These are phyloP conservation scores for Orestias chungarensis DNA, from an alignment of 2,797 vertebrate species.

Conservation along the genomic window DNA sequence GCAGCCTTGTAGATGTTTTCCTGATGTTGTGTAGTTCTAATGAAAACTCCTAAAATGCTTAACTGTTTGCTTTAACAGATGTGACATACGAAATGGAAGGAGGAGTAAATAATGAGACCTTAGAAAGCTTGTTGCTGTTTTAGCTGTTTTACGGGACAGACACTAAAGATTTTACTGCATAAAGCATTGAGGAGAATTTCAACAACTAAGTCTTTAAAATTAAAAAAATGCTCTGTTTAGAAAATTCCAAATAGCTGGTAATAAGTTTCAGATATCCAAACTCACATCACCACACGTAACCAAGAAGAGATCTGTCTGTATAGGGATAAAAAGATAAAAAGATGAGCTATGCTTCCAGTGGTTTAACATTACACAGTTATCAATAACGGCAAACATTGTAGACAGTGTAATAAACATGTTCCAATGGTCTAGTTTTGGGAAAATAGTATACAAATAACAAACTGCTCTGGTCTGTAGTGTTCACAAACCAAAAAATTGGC, in stretches of 20 bases:
- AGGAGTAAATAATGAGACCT: not conserved
- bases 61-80: not conserved
- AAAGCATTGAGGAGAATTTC: not conserved
- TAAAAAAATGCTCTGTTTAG: not conserved
- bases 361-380: constrained; percentile 14
- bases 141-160: not conserved
- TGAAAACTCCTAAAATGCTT: not conserved
- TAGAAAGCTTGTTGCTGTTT: not conserved
- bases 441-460: not conserved
- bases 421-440: not conserved
- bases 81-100: not conserved
- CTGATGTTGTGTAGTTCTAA: not conserved
- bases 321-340: constrained; percentile 13
- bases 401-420: constrained; percentile 2
- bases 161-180: not conserved
- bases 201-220: not conserved
- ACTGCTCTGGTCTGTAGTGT: not conserved
- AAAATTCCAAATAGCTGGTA: not conserved
- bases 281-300: constrained; percentile 24
- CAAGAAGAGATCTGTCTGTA: constrained; percentile 30
- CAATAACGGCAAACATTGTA: not conserved
- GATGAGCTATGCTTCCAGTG: constrained; percentile 5
- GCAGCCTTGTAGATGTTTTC: too few relatives aligned
- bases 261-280: not conserved
- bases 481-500: not conserved